Evolutionary conservation across 1,140 invertebrate genomes (phyloP).

Genomic region (Drosophila lowei): DNA sequence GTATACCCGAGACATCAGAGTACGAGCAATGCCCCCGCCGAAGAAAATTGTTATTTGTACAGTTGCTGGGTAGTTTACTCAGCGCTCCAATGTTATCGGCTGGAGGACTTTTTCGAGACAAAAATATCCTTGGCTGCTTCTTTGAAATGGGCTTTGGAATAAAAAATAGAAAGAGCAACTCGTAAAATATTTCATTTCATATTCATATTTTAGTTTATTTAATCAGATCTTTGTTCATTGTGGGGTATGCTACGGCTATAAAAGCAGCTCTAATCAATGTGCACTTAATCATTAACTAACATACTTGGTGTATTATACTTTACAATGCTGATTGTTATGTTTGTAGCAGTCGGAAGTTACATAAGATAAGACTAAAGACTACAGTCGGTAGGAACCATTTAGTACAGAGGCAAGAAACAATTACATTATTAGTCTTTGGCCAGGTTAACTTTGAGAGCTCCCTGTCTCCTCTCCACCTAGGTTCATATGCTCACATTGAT

Average conservation of each 20-base stretch:
- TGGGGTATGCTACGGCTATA: conserved; percentile 16
- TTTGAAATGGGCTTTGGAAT: background rate
- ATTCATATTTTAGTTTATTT: background rate
- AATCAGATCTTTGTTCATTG: conserved; percentile 32
- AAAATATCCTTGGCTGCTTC: no score
- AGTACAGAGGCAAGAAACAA: conserved; percentile 37
- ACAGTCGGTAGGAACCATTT: conserved; percentile 35
- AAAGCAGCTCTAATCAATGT: conserved; percentile 14
- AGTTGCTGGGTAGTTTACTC: conserved; percentile 12
- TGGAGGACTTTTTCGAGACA: conserved; percentile 5
- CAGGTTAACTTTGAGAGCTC: conserved; percentile 36
- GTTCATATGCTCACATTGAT: conserved; percentile 72
- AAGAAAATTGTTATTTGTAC: conserved; percentile 5
- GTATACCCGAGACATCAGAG: conserved; percentile 5
- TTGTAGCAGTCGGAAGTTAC: conserved; percentile 34
- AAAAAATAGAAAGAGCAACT: conserved; percentile 3
- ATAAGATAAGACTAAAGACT: conserved; percentile 20
- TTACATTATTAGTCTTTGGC: conserved; percentile 41
- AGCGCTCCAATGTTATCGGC: conserved; percentile 8
- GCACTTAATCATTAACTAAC: conserved; percentile 5
- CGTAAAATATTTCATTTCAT: background rate
- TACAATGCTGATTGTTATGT: conserved; percentile 22
- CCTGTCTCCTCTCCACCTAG: background rate
- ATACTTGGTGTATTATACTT: conserved; percentile 42
- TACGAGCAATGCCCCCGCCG: conserved; percentile 9